A percentile compares a stretch with the other conserved stretches of the same genome.
Evolutionary conservation across 2,888 invertebrate species (phyloP).

Genomic region (Cyrtodaria siliqua): DNA sequence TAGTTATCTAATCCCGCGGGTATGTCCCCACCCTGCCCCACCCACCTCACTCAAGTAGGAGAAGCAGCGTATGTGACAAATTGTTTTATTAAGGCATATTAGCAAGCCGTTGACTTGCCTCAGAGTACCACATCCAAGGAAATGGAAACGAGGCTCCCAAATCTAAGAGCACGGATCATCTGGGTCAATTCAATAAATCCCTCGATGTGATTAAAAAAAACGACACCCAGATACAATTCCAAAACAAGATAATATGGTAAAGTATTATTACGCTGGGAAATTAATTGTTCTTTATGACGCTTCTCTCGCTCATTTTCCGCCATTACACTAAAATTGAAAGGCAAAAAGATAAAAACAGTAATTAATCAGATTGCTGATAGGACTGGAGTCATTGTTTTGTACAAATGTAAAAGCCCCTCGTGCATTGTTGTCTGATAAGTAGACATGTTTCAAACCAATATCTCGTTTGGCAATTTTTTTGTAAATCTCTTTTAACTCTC

Average conservation of each 20-base stretch:
- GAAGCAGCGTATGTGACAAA: too few relatives aligned
- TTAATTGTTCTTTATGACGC: slow-evolving; percentile 50
- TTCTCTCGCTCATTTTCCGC: slow-evolving; percentile 28
- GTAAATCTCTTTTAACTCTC: slow-evolving; percentile 52
- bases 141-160: too few relatives aligned
- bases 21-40: too few relatives aligned
- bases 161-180: neutral
- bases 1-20: too few relatives aligned
- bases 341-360: slow-evolving; percentile 43
- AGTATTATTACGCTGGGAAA: slow-evolving; percentile 39
- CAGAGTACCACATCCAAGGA: too few relatives aligned
- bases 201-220: neutral
- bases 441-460: slow-evolving; percentile 41
- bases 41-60: too few relatives aligned
- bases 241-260: slow-evolving; percentile 4
- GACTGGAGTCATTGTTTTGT: slow-evolving; percentile 31
- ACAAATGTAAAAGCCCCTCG: slow-evolving; percentile 51
- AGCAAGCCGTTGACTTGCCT: too few relatives aligned
- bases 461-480: slow-evolving; percentile 34
- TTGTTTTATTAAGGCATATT: too few relatives aligned
- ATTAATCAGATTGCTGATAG: slow-evolving; percentile 36
- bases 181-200: neutral
- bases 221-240: neutral
- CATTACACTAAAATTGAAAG: slow-evolving; percentile 43
- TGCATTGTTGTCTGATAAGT: slow-evolving; percentile 40